Conservation (phyloP, 2,888 invertebrate genomes). For the Eledone cirrhosa region DNA sequence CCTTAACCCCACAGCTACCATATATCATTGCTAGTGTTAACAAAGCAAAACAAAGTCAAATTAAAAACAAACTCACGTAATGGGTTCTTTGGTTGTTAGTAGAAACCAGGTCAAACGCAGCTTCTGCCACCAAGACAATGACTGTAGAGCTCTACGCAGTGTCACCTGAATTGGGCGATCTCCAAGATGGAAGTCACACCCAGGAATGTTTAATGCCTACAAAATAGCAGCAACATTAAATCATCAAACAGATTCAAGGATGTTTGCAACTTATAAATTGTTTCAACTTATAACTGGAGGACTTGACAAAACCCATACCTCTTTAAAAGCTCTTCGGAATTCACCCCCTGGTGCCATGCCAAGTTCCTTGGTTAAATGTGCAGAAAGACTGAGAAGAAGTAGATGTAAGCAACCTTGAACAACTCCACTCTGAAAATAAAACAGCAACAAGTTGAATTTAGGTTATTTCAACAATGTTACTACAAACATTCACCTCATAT, state of each 20-base stretch:
- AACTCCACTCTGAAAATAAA: constrained; percentile 69
- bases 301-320: constrained; percentile 72
- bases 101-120: constrained; percentile 86
- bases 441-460: not conserved
- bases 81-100: constrained; percentile 81
- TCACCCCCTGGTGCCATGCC: constrained; percentile 99
- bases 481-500: not conserved
- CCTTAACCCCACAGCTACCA: too few relatives aligned
- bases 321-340: constrained; percentile 89
- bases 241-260: not conserved
- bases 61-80: constrained; percentile 72
- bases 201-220: constrained; percentile 80
- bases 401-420: constrained; percentile 90
- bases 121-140: constrained; percentile 89
- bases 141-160: constrained; percentile 85
- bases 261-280: too few relatives aligned
- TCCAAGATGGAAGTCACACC: constrained; percentile 87
- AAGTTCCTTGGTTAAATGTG: constrained; percentile 89
- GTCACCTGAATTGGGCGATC: constrained; percentile 95
- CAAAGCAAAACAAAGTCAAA: constrained; percentile 68
- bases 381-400: constrained; percentile 87
- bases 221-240: constrained; percentile 15
- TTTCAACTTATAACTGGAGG: too few relatives aligned
- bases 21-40: too few relatives aligned
- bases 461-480: not conserved